Conservation (phyloP, 1,140 invertebrate species). For the Steinernema khuongi region DNA sequence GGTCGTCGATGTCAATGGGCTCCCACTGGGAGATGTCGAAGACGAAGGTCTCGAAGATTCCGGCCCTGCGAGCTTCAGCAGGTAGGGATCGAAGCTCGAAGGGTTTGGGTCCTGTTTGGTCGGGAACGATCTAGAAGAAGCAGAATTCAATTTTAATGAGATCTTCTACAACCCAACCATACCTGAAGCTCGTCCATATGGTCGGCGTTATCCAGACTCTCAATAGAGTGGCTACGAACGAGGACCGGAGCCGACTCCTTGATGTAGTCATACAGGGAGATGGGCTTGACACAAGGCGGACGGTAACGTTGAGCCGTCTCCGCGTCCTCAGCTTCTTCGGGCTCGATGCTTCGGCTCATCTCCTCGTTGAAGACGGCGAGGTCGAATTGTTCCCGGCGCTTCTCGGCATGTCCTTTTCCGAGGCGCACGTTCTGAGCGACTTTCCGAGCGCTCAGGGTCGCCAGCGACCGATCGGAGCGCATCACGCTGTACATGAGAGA, state of each 20-base stretch:
- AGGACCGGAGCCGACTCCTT: constrained; percentile 15
- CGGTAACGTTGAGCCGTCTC: constrained; percentile 6
- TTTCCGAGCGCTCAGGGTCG: background rate
- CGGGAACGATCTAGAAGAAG: background rate
- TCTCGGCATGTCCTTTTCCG: background rate
- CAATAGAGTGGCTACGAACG: constrained; percentile 19
- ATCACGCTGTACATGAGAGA: background rate
- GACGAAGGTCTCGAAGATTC: background rate
- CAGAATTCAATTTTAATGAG: background rate
- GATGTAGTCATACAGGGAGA: constrained; percentile 13
- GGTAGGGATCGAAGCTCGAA: background rate
- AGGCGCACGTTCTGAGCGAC: background rate
- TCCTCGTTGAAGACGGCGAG: background rate
- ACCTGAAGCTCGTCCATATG: background rate
- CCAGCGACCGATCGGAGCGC: background rate
- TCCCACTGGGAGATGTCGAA: constrained; percentile 35
- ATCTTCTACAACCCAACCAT: background rate
- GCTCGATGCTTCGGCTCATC: background rate
- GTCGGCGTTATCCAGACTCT: background rate
- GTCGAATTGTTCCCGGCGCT: background rate
- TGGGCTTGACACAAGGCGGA: background rate
- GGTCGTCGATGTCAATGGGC: constrained; percentile 10
- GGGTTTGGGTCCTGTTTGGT: background rate
- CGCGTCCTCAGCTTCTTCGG: background rate
- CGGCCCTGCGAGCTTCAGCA: background rate